A percentile compares a stretch with the other conserved stretches of the same genome.
Evolutionary conservation across 2,113 vertebrate species (phyloP).

Genomic region (Pollimyrus isidori): DNA sequence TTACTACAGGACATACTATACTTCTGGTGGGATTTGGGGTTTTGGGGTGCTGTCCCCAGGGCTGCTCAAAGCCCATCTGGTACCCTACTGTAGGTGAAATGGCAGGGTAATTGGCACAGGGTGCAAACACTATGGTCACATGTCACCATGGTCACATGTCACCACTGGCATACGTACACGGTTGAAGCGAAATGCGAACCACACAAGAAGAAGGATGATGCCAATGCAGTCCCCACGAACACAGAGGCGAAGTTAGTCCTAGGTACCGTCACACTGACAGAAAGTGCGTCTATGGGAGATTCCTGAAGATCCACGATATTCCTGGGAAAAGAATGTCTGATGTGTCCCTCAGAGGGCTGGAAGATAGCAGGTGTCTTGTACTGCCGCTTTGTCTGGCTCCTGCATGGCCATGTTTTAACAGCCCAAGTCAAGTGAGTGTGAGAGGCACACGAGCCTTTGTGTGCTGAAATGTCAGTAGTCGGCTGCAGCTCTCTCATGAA

Average conservation of each 20-base stretch:
- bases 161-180: neutral
- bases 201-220: too few relatives aligned
- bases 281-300: neutral
- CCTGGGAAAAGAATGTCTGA: neutral
- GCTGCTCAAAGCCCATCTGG: neutral
- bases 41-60: neutral
- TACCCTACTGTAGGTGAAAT: too few relatives aligned
- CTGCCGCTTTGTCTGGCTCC: neutral
- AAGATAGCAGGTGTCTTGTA: neutral
- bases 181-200: neutral
- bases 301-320: neutral
- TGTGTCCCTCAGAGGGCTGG: neutral
- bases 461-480: neutral
- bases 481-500: neutral
- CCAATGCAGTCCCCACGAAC: neutral
- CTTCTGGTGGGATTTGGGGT: neutral
- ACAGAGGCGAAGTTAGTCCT: neutral
- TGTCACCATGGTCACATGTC: neutral
- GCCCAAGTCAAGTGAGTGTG: neutral
- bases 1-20: neutral
- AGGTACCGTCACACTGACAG: neutral
- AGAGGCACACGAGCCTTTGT: neutral
- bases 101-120: neutral
- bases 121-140: neutral
- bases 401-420: neutral